Conservation (phyloP, 2,113 vertebrate genomes). For the Dromaius novaehollandiae region DNA sequence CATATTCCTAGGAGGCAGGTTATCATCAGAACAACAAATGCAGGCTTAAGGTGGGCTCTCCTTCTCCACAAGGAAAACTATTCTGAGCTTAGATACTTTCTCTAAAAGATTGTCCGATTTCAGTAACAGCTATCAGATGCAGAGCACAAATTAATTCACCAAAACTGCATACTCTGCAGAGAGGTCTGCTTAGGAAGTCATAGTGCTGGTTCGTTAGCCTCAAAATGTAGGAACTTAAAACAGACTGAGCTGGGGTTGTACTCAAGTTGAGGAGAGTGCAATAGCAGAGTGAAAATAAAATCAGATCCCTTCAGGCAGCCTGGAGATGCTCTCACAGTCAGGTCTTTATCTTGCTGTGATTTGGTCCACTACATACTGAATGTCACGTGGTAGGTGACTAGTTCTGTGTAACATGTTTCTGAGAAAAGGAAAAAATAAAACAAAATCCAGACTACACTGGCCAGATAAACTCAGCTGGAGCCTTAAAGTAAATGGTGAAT, state of each 20-base stretch:
- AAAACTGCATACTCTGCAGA: not conserved
- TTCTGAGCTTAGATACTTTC: not conserved
- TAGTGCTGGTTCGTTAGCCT: not conserved
- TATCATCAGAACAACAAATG: not conserved
- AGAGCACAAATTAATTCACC: not conserved
- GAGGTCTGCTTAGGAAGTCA: not conserved
- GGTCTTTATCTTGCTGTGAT: not conserved
- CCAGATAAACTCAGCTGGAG: not conserved
- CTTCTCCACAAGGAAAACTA: not conserved
- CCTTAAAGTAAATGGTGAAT: not conserved
- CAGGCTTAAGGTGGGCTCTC: not conserved
- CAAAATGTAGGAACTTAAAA: not conserved
- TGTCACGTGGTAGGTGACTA: not conserved
- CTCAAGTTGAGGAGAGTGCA: not conserved
- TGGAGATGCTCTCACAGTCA: not conserved
- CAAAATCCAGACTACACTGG: not conserved
- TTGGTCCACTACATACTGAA: not conserved
- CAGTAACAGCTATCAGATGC: not conserved
- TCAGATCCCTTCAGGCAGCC: not conserved
- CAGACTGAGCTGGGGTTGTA: not conserved
- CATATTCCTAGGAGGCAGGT: accelerated
- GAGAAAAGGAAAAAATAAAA: not conserved
- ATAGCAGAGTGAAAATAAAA: not conserved
- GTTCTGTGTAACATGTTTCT: not conserved
- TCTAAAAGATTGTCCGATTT: not conserved